A percentile compares a stretch with the other conserved stretches of the same genome.
phyloP scores from a whole-genome alignment of 1,140 invertebrate species.

The Neodiprion lecontei region DNA sequence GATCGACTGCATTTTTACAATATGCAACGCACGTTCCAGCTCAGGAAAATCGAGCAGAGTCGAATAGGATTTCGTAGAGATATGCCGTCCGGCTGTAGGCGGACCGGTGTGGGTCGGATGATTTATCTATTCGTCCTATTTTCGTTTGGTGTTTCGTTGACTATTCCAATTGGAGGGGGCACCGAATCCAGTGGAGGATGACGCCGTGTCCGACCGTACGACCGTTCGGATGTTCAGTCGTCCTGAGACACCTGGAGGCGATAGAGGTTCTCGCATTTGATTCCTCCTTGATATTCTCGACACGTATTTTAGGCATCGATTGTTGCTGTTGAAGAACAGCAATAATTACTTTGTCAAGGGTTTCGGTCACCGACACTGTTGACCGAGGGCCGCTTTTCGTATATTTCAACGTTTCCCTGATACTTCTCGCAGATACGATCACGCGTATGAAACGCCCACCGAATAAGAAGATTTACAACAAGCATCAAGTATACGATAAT shows the following conservation, averaged over 20 bases:
- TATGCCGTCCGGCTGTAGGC: not conserved
- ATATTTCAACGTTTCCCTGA: no score
- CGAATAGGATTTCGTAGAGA: not conserved
- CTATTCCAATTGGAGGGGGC: not conserved
- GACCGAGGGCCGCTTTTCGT: no score
- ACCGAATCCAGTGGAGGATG: not conserved
- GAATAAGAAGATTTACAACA: no score
- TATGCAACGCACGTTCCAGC: no score
- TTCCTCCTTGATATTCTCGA: not conserved
- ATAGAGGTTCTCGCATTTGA: not conserved
- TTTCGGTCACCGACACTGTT: no score
- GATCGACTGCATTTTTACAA: no score
- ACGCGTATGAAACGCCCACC: no score
- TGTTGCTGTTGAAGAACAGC: not conserved
- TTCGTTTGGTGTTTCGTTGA: not conserved
- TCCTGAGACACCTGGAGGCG: conserved; percentile 6
- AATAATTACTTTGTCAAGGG: no score
- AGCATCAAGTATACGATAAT: no score
- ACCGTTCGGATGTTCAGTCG: conserved; percentile 1
- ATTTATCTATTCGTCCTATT: conserved; percentile 8
- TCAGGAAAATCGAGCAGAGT: no score
- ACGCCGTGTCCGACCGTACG: not conserved
- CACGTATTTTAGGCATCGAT: not conserved
- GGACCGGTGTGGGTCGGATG: not conserved
- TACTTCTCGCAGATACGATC: no score